These are phyloP conservation scores for Chloroceryle aenea DNA, from an alignment of 2,113 vertebrate genomes.

Conservation along the genomic window DNA sequence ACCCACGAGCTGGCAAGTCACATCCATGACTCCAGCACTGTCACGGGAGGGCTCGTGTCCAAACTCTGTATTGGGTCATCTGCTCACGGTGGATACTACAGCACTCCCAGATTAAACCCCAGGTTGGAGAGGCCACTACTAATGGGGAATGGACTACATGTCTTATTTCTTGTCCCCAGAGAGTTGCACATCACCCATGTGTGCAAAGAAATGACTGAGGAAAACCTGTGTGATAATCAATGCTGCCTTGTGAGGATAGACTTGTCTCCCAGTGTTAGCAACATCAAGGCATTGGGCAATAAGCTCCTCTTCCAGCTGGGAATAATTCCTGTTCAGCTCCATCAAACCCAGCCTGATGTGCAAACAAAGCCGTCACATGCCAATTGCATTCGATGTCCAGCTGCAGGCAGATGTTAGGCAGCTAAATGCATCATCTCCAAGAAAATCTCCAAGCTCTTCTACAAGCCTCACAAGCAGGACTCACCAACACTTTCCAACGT, in stretches of 20 bases:
- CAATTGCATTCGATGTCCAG: neutral
- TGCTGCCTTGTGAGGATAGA: neutral
- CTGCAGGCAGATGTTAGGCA: neutral
- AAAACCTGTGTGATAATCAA: neutral
- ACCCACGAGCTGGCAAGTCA: neutral
- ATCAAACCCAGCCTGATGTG: neutral
- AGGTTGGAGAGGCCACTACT: neutral
- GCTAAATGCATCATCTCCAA: neutral
- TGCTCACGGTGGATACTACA: neutral
- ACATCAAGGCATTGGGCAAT: neutral
- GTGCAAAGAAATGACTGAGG: neutral
- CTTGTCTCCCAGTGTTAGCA: neutral
- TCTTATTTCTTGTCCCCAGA: neutral
- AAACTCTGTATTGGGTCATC: fast-evolving
- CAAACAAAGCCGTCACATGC: neutral
- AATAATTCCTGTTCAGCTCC: neutral
- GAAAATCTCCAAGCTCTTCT: neutral
- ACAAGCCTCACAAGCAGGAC: neutral
- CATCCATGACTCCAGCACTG: fast-evolving
- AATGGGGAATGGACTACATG: neutral
- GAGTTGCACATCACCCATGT: neutral
- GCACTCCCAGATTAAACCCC: neutral
- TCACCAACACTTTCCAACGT: neutral
- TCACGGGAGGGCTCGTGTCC: neutral
- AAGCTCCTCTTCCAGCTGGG: neutral